Base-by-base conservation (phyloP, 2,888 invertebrate species). In the Aphodius granarius region DNA sequence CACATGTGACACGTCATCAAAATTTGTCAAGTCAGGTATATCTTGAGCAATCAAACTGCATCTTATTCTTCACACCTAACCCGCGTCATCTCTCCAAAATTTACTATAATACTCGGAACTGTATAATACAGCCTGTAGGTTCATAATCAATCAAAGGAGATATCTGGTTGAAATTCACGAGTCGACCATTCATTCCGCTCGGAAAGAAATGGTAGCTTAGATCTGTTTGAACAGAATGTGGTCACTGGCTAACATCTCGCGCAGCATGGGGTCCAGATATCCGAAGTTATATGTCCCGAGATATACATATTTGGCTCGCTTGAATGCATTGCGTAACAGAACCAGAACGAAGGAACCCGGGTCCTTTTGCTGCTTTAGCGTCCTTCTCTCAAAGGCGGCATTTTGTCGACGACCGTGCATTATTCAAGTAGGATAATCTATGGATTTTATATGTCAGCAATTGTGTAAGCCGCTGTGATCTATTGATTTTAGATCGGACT, bases 401-500 rank as follows among this genome's bases (percentile, higher is more conserved):
- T 43, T 68, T 68, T 20, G 68, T 21, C 5, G 18, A 63, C 18
- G 22, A 68, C 68, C 68, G 68, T 68, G 68, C 22, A 75, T 73
- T 73, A 75, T 77, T 75, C 77, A 75, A 71, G 73, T 66, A 66
- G 73, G 70, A 75, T 74, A 74, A 74, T 73, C 76, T 71, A 76
- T 76, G 73, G 77, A 77, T 78, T 76, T 75, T 74, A 74, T 72
- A 74, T 77, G 78, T 78, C 78, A 76, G 66, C 78, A 75, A 78
- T 78, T 78, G 78, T 78, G 78, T 78, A 78, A 76, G 73, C 68
- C 22, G 63, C 43, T 43, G 66, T 77, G 72, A 78, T 75, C 72
- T 74, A 78, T 78, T 72, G 76, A 68, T 43, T 43, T 13, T 43
- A 43, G 43, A 43, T 43, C 43, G 1, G 43, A 13, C 43, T 13